phyloP scores from a whole-genome alignment of 2,113 vertebrate genomes.

The Nannospalax galili region DNA sequence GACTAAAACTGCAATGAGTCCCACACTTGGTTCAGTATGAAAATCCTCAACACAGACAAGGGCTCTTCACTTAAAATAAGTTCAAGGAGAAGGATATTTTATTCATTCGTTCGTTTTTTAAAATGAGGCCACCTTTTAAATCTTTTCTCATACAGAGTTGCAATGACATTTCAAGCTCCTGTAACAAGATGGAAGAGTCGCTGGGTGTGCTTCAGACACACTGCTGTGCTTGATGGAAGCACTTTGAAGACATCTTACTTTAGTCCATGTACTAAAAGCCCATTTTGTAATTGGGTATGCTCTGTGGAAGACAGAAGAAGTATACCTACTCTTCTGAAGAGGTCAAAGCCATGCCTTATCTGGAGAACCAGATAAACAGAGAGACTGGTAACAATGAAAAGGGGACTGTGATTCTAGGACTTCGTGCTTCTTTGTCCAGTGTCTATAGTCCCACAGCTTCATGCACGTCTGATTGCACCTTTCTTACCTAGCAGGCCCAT shows the following conservation, averaged over 20 bases:
- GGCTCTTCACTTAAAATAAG: slow-evolving; percentile 46
- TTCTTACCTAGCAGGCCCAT: not conserved
- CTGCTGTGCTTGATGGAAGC: not conserved
- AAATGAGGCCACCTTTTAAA: not conserved
- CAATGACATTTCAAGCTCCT: not conserved
- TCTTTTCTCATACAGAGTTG: not conserved
- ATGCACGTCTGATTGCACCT: not conserved
- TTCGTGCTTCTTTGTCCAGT: not conserved
- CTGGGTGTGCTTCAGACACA: not conserved
- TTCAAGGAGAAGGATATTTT: not conserved
- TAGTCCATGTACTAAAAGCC: not conserved
- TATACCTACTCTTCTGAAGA: not conserved
- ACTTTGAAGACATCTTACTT: not conserved
- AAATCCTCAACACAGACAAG: not conserved
- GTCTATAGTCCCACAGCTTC: not conserved
- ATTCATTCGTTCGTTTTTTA: not conserved
- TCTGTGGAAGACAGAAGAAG: not conserved
- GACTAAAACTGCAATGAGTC: not conserved
- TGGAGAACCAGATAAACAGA: not conserved
- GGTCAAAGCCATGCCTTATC: not conserved
- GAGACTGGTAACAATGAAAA: not conserved
- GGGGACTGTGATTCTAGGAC: not conserved
- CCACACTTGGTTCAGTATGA: not conserved
- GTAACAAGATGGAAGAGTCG: not conserved
- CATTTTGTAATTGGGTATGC: not conserved